Base-by-base conservation (phyloP, 2,113 vertebrate genomes). In the Calidris pygmaea region DNA sequence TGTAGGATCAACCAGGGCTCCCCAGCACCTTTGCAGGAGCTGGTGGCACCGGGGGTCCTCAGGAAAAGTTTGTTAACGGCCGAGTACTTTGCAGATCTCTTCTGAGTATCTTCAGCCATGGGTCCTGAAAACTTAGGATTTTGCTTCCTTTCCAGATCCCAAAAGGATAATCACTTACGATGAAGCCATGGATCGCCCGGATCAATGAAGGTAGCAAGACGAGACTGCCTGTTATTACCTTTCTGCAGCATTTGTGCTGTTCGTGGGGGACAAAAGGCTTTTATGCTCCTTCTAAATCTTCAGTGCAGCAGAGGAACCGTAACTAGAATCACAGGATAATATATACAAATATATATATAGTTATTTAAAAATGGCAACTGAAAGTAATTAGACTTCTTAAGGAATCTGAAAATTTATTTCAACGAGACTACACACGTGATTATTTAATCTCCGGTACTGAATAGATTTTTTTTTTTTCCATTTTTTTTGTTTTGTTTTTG, bases 101-200 rank as follows among this genome's bases (percentile, higher is more conserved):
- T 43, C 9, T 43, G 68, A 52, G 16, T 59, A 9, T 94, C 45
- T 76, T 68, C 67, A 66, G 39, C 45, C 37, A 53, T 18, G 7
- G 48, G 14, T 29, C 30, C 35, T 83, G 47, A n/a, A 60, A 84
- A 59, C 66, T 52, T 45, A 32, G n/a, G 26, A 15, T 73, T 92
- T 65, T 83, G 53, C 15, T 97, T 68, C 76, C 65, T 76, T 94
- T 95, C 19, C 92, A 99, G 99, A 99, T 99, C 99, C 99, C 98
- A 99, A 98, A 99, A 99, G 98, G 98, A 99, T 99, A 98, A 98
- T 99, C 97, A 98, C 98, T 98, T 99, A 99, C 80, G 98, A 98
- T 91, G 98, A 99, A 98, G 98, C 98, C 98, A 98, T 98, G 99
- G 99, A 99, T 95, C 98, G 98, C 98, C 99, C 98, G 96, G 98